Evolutionary conservation across 1,140 invertebrate species (phyloP).

Genomic region (Drosophila watanabei): DNA sequence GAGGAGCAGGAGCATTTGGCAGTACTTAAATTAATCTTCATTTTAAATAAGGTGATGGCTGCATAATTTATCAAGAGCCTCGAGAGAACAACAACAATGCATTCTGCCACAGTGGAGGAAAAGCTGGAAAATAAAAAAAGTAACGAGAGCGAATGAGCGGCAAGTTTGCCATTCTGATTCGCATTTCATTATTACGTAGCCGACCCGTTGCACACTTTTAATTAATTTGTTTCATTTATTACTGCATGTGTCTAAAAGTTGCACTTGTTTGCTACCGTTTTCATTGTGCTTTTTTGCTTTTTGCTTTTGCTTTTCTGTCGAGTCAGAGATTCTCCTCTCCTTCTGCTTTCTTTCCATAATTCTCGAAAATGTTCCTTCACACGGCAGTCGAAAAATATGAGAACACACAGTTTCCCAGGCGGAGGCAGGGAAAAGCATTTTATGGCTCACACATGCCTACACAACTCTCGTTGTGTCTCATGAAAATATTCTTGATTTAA

Average conservation of each 20-base stretch:
- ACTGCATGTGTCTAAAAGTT: slow-evolving; percentile 47
- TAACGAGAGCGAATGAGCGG: slow-evolving; percentile 9
- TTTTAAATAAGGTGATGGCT: slow-evolving; percentile 56
- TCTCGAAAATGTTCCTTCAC: slow-evolving; percentile 22
- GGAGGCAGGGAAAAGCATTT: slow-evolving; percentile 21
- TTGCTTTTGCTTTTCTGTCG: slow-evolving; percentile 21
- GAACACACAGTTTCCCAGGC: slow-evolving; percentile 15
- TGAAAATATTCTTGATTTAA: slow-evolving; percentile 59
- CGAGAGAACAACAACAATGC: slow-evolving; percentile 19
- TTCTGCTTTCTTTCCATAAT: slow-evolving; percentile 16
- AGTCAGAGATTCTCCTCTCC: slow-evolving; percentile 13
- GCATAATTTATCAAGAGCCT: slow-evolving; percentile 57
- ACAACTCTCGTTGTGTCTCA: slow-evolving; percentile 13
- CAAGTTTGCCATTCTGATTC: slow-evolving; percentile 47
- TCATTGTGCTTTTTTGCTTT: slow-evolving; percentile 14
- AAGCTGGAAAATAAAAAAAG: slow-evolving; percentile 1
- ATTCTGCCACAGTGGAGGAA: slow-evolving; percentile 6
- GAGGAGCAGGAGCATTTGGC: slow-evolving; percentile 24
- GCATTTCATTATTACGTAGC: slow-evolving; percentile 67
- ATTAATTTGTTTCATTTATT: slow-evolving; percentile 77
- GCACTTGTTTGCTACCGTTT: slow-evolving; percentile 24
- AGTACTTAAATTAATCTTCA: slow-evolving; percentile 73
- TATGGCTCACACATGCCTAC: slow-evolving; percentile 51
- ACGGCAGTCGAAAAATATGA: slow-evolving; percentile 16
- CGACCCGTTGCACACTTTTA: slow-evolving; percentile 70